Base-by-base conservation (phyloP, 64 coral and sea anemone genomes). In the Pocillopora damicornis region DNA sequence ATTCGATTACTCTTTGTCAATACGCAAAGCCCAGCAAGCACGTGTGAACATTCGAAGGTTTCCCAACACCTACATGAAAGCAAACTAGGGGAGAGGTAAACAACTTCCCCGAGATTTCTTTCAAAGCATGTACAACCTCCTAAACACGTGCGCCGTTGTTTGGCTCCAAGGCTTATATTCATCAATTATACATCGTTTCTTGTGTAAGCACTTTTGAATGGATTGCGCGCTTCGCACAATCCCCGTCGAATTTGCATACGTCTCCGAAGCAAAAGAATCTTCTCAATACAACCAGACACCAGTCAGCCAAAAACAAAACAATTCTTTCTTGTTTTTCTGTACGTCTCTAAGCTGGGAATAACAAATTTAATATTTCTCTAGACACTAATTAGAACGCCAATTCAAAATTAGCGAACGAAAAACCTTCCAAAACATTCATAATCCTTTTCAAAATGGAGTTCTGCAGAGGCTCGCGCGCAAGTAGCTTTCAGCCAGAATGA, bases 161-260 rank as follows among this genome's bases (percentile, higher is more conserved):
- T 93, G 82, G 61, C 42, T 85, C 63, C 65, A 76, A 63, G 75
- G 81, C 73, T 34, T 77, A 83, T 76, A 89, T 93, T 89, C 87
- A 93, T 93, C 81, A 93, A 93, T 93, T 83, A 93, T 93, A 93
- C 57, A 93, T 93, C 10, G 15, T 15, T 73, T 51, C 60, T 69
- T 84, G 81, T 74, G 80, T 68, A 73, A 56, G 74, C 79, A 66
- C 57, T 81, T 83, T 89, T 93, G 73, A 93, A 93, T 77, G 35
- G 74, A 37, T 3, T 35, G 76, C 77, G 79, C 78, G 57, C 72
- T 83, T 88, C 76, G 79, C 83, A 22, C 73, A 88, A 81, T 38
- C 73, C 87, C 76, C 23, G 57, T 87, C 63, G 65, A 93, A 93
- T 93, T 93, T 93, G 87, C 91, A 93, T 93, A 93, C 35, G 91